A percentile compares a stretch with the other conserved stretches of the same genome.
Conservation (phyloP, 1,140 invertebrate species). For the Danaus plexippus region DNA sequence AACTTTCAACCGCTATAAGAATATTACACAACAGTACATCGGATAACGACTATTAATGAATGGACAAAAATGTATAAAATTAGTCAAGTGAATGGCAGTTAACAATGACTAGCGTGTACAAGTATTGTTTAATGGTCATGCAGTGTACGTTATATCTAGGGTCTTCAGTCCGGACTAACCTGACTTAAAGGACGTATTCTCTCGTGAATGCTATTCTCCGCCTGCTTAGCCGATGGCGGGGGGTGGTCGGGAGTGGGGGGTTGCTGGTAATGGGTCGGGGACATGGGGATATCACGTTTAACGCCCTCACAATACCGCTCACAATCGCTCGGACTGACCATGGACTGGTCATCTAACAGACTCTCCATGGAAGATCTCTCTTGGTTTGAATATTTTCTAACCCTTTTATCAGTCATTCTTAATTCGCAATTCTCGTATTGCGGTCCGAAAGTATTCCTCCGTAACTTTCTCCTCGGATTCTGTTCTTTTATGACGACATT, state of each 20-base stretch:
- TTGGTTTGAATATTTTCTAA: slow-evolving; percentile 61
- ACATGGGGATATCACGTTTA: slow-evolving; percentile 74
- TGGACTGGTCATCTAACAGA: slow-evolving; percentile 72
- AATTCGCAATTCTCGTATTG: slow-evolving; percentile 76
- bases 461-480: slow-evolving; percentile 80
- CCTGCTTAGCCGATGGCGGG: slow-evolving; percentile 91
- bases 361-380: slow-evolving; percentile 78
- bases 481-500: slow-evolving; percentile 80
- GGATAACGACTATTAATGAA: too few species aligned
- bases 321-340: slow-evolving; percentile 61
- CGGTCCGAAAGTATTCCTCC: slow-evolving; percentile 74
- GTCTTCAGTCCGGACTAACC: slow-evolving; percentile 73
- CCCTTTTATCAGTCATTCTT: slow-evolving; percentile 49
- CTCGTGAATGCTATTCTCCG: slow-evolving; percentile 90
- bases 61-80: not conserved
- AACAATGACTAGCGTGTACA: slow-evolving; percentile 4
- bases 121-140: not conserved
- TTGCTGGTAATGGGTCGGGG: slow-evolving; percentile 91
- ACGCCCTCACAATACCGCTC: slow-evolving; percentile 53
- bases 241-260: slow-evolving; percentile 95
- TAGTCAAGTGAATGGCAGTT: not conserved
- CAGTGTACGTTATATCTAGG: too few species aligned
- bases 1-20: too few species aligned
- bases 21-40: too few species aligned
- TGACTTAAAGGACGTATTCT: slow-evolving; percentile 91